Percentiles rank a stretch among this genome's conserved stretches.
These are phyloP conservation scores for Xiphophorus maculatus DNA, from an alignment of 2,113 vertebrate genomes.

Conservation along the genomic window DNA sequence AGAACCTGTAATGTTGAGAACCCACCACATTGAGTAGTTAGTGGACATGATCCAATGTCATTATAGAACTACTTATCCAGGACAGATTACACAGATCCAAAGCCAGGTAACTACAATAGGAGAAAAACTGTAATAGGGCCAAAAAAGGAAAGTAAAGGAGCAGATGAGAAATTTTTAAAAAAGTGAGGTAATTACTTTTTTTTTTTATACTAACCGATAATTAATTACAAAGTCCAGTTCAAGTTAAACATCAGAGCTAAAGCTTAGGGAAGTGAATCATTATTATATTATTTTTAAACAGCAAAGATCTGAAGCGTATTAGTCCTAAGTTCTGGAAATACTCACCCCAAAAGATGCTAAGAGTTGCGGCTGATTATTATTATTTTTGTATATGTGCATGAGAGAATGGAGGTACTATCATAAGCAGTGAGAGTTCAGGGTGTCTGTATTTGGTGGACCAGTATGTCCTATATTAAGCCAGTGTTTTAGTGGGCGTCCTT, in stretches of 20 bases:
- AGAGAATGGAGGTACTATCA: constrained; percentile 33
- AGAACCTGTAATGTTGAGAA: constrained; percentile 6
- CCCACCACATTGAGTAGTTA: background rate
- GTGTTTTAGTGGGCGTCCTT: constrained; percentile 75
- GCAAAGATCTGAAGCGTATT: constrained; percentile 23
- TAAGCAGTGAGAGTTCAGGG: constrained; percentile 58
- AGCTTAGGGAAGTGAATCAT: background rate
- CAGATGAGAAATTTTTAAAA: too few relatives aligned
- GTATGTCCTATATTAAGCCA: constrained; percentile 73
- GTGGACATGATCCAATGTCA: constrained; percentile 6
- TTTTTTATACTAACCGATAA: background rate
- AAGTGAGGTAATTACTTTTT: background rate
- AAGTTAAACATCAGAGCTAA: constrained; percentile 7
- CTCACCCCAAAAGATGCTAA: background rate
- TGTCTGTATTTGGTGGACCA: constrained; percentile 44
- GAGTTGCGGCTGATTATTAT: background rate
- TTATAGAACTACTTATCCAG: constrained; percentile 4
- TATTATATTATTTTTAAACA: constrained; percentile 36
- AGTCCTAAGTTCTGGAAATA: background rate
- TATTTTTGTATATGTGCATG: constrained; percentile 21
- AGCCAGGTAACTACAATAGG: background rate
- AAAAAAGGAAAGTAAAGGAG: background rate
- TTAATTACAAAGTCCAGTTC: background rate
- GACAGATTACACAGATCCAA: constrained; percentile 4
- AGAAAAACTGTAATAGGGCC: too few relatives aligned